A percentile compares a stretch with the other conserved stretches of the same genome.
These are phyloP conservation scores for Epiblema foenella DNA, from an alignment of 2,888 invertebrate species.

Conservation along the genomic window DNA sequence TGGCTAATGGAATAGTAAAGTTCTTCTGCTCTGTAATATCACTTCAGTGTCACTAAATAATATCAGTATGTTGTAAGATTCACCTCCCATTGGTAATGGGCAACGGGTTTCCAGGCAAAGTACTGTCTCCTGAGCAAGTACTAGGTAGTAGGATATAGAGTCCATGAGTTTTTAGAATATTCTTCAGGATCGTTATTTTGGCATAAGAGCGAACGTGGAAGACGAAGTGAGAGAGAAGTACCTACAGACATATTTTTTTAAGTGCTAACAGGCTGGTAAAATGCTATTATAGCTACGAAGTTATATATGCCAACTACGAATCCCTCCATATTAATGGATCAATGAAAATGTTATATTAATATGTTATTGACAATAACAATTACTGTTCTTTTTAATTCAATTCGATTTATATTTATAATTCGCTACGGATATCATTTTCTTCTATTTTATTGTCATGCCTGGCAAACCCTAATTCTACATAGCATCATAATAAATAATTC, in stretches of 20 bases:
- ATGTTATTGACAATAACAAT: not conserved
- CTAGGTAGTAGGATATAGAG: too few relatives aligned
- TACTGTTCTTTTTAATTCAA: not conserved
- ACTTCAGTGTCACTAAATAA: slow-evolving; percentile 6
- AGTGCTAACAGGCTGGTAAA: too few relatives aligned
- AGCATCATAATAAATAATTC: slow-evolving; percentile 44
- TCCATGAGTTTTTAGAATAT: too few relatives aligned
- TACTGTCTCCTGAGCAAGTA: not conserved
- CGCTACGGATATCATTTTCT: not conserved
- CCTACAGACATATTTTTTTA: too few relatives aligned
- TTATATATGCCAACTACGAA: too few relatives aligned
- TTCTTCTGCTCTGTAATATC: not conserved
- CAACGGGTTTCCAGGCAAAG: not conserved
- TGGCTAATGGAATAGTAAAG: not conserved
- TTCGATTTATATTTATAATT: not conserved
- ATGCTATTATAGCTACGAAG: too few relatives aligned
- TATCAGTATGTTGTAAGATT: slow-evolving; percentile 13
- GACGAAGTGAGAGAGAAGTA: too few relatives aligned
- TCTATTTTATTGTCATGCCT: not conserved
- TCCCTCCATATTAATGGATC: too few relatives aligned
- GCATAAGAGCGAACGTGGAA: too few relatives aligned
- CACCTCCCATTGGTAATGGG: not conserved
- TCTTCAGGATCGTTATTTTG: too few relatives aligned
- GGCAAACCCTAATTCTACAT: slow-evolving; percentile 10
- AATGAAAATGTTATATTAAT: not conserved